Conservation (phyloP, 1,140 invertebrate species). For the Saccostrea glomerata region DNA sequence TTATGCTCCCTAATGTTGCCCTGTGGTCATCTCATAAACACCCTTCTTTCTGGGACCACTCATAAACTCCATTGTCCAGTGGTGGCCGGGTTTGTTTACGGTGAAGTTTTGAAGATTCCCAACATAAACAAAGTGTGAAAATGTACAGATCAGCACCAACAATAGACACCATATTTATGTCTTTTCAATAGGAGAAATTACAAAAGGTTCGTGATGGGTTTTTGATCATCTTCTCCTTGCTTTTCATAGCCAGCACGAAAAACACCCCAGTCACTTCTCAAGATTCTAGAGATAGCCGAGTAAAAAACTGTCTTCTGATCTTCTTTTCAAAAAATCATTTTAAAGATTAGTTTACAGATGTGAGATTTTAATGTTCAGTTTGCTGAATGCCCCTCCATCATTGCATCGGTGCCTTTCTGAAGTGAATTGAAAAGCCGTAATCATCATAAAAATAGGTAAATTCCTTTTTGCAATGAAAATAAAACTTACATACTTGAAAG, state of each 20-base stretch:
- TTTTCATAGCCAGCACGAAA: background rate
- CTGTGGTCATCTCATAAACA: conserved; percentile 23
- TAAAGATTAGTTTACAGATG: conserved; percentile 12
- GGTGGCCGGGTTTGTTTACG: conserved; percentile 4
- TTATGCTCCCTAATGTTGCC: conserved; percentile 32
- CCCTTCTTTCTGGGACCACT: background rate
- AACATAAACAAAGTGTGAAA: conserved; percentile 33
- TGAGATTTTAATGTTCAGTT: background rate
- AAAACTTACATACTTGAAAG: conserved; percentile 27
- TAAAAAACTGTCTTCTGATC: background rate
- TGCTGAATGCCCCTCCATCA: background rate
- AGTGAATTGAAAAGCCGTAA: conserved; percentile 26
- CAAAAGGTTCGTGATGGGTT: background rate
- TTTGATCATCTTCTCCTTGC: background rate
- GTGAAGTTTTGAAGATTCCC: conserved; percentile 19
- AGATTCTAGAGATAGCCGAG: background rate
- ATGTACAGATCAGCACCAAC: background rate
- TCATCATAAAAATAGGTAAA: conserved; percentile 28
- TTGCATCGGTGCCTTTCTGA: conserved; percentile 29
- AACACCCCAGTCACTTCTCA: background rate
- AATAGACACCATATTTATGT: conserved; percentile 1
- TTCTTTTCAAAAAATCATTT: background rate
- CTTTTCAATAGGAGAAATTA: conserved; percentile 8
- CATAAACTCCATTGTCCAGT: conserved; percentile 27
- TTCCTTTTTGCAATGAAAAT: conserved; percentile 10